Evolutionary conservation across 2,888 invertebrate genomes (phyloP), one percentile per base, ranked within the genome.

Genomic region (Ecliptopera silaceata): DNA sequence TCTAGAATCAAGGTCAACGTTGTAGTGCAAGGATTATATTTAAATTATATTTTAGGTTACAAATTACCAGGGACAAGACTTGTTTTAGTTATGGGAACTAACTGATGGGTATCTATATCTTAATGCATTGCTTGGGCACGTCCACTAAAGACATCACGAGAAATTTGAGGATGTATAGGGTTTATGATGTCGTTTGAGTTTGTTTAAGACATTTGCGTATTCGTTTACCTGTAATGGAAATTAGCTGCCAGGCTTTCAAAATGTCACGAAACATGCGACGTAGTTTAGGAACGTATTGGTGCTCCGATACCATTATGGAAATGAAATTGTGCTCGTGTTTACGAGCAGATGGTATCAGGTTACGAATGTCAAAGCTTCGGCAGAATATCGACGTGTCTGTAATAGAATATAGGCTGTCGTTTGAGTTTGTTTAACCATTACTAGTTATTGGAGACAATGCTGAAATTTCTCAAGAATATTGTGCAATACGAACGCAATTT

Each of bases 271-370:
- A 53, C 65, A 65, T 61, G 65, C 63, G 46, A 63, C 56, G 42
- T 45, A 57, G 47, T 56, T 58, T 44, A 39, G 44, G 18, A 50
- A 58, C 45, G 43, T 50, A 42, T 36, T 45, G 53, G 42, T 51
- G 10, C 26, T 26, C 10, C 26, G 26, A 26, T 26, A 59, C 52
- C 55, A 54, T 54, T 64, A 66, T 64, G 64, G 59, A 64, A 66
- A 66, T 66, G 47, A 59, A 63, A 64, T 59, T 53, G 66, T 64
- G 48, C 56, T 59, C 54, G 41, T 58, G 56, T 64, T 66, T 66
- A 66, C 60, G 59, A 57, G 42, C 46, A 49, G 57, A 59, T 55
- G 61, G 29, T 61, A 63, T 64, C 64, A 48, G 45, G 58, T 49
- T 46, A 38, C 42, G 59, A 64, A 64, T 61, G 56, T 56, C 63